These are phyloP conservation scores for Chlorospingus semifuscus DNA, from an alignment of 2,797 vertebrate species.

Conservation along the genomic window DNA sequence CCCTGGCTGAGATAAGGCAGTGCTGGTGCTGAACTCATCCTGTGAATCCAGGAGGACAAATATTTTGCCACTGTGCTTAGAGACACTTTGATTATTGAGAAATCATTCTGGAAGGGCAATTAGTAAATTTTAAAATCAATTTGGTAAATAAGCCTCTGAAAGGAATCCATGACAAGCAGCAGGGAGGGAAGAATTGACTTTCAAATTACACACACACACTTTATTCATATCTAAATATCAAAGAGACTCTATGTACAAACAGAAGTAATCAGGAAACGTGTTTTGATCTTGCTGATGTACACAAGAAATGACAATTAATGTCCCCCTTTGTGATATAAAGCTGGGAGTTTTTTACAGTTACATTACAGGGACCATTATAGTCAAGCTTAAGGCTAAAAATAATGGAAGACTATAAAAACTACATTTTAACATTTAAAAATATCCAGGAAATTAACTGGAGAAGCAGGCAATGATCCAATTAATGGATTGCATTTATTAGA, in stretches of 20 bases:
- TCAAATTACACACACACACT: constrained; percentile 34
- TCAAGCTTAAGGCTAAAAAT: constrained; percentile 61
- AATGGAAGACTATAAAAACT: constrained; percentile 64
- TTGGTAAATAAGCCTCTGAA: constrained; percentile 41
- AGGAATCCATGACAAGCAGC: constrained; percentile 40
- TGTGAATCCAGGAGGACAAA: neutral
- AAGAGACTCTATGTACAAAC: constrained; percentile 38
- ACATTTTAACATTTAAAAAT: constrained; percentile 67
- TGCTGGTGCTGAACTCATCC: accelerated
- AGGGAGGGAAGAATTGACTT: constrained; percentile 42
- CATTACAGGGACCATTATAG: constrained; percentile 50
- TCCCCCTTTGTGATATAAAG: constrained; percentile 43
- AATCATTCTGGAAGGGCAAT: constrained; percentile 40
- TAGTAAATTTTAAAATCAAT: constrained; percentile 51
- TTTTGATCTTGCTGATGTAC: constrained; percentile 65
- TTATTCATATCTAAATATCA: constrained; percentile 56
- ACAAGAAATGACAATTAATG: constrained; percentile 64
- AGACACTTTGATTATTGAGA: constrained; percentile 44
- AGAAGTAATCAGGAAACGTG: constrained; percentile 38
- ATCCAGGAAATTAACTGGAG: constrained; percentile 66
- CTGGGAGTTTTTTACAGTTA: constrained; percentile 53
- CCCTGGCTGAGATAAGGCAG: neutral
- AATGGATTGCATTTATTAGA: constrained; percentile 60
- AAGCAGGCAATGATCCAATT: constrained; percentile 64
- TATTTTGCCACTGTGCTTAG: neutral